Base-by-base conservation (phyloP, 1,140 invertebrate species). In the Lethocerus indicus region DNA sequence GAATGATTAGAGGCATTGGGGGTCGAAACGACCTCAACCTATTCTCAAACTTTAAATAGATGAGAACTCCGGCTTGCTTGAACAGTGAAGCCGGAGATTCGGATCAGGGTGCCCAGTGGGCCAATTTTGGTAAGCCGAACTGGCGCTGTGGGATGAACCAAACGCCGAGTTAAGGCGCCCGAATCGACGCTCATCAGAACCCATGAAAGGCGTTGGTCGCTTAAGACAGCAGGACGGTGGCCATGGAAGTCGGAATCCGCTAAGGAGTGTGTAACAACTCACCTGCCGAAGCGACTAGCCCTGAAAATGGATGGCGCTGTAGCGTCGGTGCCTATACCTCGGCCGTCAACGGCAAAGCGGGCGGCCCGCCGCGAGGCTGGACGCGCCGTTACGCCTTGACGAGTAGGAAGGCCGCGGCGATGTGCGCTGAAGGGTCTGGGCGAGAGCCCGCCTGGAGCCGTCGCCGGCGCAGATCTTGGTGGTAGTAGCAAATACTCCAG, bases 41-140 rank as follows among this genome's bases (percentile, higher is more conserved):
- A 84, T 84, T 85, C 78, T 83, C 80, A 85, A 83, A 86, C 81
- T 84, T 78, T 82, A 78, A 86, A 83, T 83, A 74, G 76, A 75
- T 84, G 72, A 76, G 79, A 81, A 69, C 71, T 70, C 68, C 66
- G 69, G 68, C 72, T 79, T 79, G 70, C 77, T 80, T 73, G 65
- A 79, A 60, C 71, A n/a, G 13, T 24, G 41, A 40, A 71, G 66
- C 52, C 55, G 50, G 58, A 58, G 58, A 59, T 65, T 60, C 58
- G 63, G 67, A 72, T 78, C 67, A 69, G 68, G 73, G 76, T 75
- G 73, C 76, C 75, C 71, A 83, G 78, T 82, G 80, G 78, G 79
- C 79, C 81, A 84, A 27, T 47, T 47, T 47, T 47, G 46, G 46
- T 47, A 47, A 47, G 46, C 46, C 35, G 46, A 47, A 85, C 81